These are phyloP conservation scores for Galemys pyrenaicus DNA, from an alignment of 2,113 vertebrate genomes.

Conservation along the genomic window DNA sequence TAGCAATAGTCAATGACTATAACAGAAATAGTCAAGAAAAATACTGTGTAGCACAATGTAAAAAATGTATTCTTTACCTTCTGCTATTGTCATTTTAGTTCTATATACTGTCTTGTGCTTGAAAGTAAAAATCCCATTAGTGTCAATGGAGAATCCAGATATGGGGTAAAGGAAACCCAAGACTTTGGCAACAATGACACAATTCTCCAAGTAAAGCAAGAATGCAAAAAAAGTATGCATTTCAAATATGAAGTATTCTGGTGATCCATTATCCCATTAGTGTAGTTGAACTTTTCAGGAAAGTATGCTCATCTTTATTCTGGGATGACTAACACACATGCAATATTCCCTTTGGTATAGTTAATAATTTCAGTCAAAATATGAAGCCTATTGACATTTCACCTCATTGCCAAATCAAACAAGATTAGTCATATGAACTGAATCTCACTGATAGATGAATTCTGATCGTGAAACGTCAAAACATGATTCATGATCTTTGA, in stretches of 20 bases:
- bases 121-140: constrained; percentile 59
- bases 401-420: constrained; percentile 74
- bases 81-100: constrained; percentile 76
- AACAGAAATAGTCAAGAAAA: constrained; percentile 72
- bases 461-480: constrained; percentile 63
- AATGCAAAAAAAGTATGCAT: constrained; percentile 60
- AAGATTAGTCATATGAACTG: constrained; percentile 68
- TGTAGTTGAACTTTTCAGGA: constrained; percentile 65
- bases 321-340: constrained; percentile 70
- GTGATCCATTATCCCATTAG: constrained; percentile 60
- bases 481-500: constrained; percentile 46
- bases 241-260: constrained; percentile 60
- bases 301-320: constrained; percentile 66
- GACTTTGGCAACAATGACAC: constrained; percentile 65
- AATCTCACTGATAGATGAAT: constrained; percentile 63
- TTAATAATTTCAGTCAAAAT: constrained; percentile 71
- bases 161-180: constrained; percentile 65
- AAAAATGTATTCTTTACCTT: constrained; percentile 67
- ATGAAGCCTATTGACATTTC: constrained; percentile 68
- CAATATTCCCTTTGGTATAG: constrained; percentile 70
- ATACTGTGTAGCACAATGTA: constrained; percentile 23
- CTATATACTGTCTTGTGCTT: constrained; percentile 44
- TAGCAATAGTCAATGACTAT: constrained; percentile 70
- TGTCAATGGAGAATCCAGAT: constrained; percentile 66
- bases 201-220: constrained; percentile 73